A percentile compares a stretch with the other conserved stretches of the same genome.
phyloP scores from a whole-genome alignment of 1,140 invertebrate genomes.

The Drosophila insularis region DNA sequence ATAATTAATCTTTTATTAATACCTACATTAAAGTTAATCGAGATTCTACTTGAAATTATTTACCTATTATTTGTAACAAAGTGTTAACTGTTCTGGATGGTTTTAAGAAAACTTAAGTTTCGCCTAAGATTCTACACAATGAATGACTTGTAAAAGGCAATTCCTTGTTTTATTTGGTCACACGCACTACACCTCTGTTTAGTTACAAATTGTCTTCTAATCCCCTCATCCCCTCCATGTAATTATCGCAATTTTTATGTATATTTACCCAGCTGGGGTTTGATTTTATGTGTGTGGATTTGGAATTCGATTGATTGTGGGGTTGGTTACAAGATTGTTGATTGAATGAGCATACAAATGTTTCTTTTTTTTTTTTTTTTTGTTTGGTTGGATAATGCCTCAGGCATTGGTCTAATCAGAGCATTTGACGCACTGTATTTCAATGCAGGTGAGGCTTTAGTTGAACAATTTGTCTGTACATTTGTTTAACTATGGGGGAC shows the following conservation, averaged over 20 bases:
- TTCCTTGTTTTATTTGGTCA: too few species aligned
- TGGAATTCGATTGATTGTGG: constrained; percentile 20
- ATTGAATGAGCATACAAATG: constrained; percentile 2
- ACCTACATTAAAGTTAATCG: too few species aligned
- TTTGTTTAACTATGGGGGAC: not conserved
- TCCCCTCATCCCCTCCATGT: not conserved
- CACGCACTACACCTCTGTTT: not conserved
- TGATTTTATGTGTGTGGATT: constrained; percentile 13
- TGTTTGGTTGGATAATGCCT: constrained; percentile 10
- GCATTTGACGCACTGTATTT: not conserved
- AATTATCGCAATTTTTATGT: constrained; percentile 23
- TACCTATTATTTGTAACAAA: too few species aligned
- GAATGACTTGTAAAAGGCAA: too few species aligned
- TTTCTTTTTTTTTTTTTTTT: not conserved
- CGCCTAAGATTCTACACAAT: too few species aligned
- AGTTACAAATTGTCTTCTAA: not conserved
- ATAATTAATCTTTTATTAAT: too few species aligned
- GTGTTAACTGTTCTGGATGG: too few species aligned
- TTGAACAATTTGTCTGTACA: not conserved
- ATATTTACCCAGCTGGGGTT: constrained; percentile 13
- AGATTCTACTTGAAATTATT: too few species aligned
- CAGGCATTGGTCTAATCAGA: constrained; percentile 2
- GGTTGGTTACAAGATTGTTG: constrained; percentile 1
- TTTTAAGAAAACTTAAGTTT: too few species aligned
- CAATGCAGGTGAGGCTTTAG: constrained; percentile 12